Evolutionary conservation across 2,797 vertebrate species (phyloP).

Genomic region (Babyrousa celebensis): DNA sequence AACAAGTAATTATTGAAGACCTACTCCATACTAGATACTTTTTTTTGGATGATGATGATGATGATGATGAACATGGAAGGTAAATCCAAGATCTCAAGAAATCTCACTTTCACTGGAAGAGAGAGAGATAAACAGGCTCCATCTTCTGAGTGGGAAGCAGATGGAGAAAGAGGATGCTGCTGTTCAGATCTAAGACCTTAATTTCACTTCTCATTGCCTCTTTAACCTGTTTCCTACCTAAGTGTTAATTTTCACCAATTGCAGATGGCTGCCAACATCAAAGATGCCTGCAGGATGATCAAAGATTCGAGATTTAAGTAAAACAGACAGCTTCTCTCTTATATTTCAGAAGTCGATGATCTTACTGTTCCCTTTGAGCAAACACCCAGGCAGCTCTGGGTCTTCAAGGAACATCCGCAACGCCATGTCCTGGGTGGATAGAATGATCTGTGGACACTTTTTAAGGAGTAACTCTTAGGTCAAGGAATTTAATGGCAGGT

Average conservation of each 20-base stretch:
- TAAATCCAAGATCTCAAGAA: not conserved
- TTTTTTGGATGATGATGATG: not conserved
- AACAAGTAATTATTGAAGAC: not conserved
- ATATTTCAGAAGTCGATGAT: not conserved
- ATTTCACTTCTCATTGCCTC: not conserved
- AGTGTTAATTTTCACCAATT: constrained; percentile 74
- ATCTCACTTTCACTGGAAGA: not conserved
- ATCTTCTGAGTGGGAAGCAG: not conserved
- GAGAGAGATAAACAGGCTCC: not conserved
- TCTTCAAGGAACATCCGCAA: constrained; percentile 35
- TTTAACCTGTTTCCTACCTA: constrained; percentile 63
- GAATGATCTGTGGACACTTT: not conserved
- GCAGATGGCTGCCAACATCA: constrained; percentile 64
- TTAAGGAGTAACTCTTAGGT: not conserved
- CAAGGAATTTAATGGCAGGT: not conserved
- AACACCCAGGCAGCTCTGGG: not conserved
- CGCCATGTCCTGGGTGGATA: not conserved
- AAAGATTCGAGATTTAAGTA: constrained; percentile 67
- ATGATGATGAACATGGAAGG: not conserved
- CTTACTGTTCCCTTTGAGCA: not conserved
- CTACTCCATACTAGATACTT: not conserved
- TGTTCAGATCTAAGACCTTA: not conserved
- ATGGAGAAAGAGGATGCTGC: not conserved
- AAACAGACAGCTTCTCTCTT: constrained; percentile 62
- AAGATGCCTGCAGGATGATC: constrained; percentile 56